Evolutionary conservation across 1,140 invertebrate genomes (phyloP).

Genomic region (Yoshiicerus persimilis): DNA sequence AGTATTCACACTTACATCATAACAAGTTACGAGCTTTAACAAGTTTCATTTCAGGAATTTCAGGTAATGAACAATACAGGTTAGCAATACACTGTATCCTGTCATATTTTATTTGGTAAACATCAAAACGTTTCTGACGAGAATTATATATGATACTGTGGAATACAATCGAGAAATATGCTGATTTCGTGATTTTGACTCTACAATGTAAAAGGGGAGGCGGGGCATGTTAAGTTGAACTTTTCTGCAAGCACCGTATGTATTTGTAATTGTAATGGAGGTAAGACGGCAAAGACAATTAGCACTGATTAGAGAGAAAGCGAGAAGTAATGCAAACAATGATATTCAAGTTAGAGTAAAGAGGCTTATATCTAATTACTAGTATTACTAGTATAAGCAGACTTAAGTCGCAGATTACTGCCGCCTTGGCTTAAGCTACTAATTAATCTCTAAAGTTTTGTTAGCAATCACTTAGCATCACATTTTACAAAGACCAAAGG

Average conservation of each 20-base stretch:
- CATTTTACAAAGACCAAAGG: background rate
- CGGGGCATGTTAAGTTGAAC: background rate
- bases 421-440: background rate
- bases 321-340: background rate
- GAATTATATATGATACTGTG: too few relatives aligned
- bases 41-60: background rate
- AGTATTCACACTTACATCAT: background rate
- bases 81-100: too few relatives aligned
- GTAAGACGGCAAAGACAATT: background rate
- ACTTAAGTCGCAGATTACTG: background rate
- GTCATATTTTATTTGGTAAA: too few relatives aligned
- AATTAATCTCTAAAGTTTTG: background rate
- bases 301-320: background rate
- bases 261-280: background rate
- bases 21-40: too few relatives aligned
- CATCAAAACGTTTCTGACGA: too few relatives aligned
- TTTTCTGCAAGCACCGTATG: background rate
- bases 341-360: background rate
- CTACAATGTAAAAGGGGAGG: background rate
- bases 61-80: background rate
- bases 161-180: too few relatives aligned
- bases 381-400: too few relatives aligned
- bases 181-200: too few relatives aligned
- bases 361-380: too few relatives aligned
- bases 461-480: background rate